phyloP scores from a whole-genome alignment of 2,888 invertebrate species.

The Cheilosia vulpina region DNA sequence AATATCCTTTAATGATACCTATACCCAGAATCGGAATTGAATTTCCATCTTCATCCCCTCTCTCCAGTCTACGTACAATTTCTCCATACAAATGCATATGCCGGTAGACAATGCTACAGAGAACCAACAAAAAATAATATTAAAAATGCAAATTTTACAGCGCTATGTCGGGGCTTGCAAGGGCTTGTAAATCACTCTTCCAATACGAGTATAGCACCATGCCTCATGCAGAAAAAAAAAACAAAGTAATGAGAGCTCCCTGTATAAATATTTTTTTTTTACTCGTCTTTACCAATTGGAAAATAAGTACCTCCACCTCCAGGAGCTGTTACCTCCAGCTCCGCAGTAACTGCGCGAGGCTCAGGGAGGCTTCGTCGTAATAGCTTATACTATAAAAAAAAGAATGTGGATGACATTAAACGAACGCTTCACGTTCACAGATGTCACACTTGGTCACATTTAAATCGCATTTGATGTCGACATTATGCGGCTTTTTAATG shows the following conservation, averaged over 20 bases:
- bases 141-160: conserved; percentile 73
- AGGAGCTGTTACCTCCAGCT: too few relatives aligned
- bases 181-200: conserved; percentile 72
- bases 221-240: conserved; percentile 21
- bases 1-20: conserved; percentile 73
- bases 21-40: conserved; percentile 58
- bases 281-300: conserved; percentile 47
- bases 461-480: conserved; percentile 75
- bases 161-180: conserved; percentile 41
- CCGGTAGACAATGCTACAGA: neutral
- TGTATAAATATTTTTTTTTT: conserved; percentile 10
- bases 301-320: conserved; percentile 64
- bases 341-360: conserved; percentile 35
- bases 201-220: conserved; percentile 35
- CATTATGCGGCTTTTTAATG: conserved; percentile 75
- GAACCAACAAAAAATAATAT: conserved; percentile 17
- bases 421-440: conserved; percentile 69
- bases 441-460: conserved; percentile 75
- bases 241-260: conserved; percentile 69
- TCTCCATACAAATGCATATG: conserved; percentile 45
- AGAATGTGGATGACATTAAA: conserved; percentile 61
- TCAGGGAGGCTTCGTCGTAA: conserved; percentile 36
- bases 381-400: conserved; percentile 41
- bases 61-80: conserved; percentile 15
- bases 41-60: conserved; percentile 33